These are phyloP conservation scores for Pseudoatta argentina DNA, from an alignment of 1,140 invertebrate species.

Conservation along the genomic window DNA sequence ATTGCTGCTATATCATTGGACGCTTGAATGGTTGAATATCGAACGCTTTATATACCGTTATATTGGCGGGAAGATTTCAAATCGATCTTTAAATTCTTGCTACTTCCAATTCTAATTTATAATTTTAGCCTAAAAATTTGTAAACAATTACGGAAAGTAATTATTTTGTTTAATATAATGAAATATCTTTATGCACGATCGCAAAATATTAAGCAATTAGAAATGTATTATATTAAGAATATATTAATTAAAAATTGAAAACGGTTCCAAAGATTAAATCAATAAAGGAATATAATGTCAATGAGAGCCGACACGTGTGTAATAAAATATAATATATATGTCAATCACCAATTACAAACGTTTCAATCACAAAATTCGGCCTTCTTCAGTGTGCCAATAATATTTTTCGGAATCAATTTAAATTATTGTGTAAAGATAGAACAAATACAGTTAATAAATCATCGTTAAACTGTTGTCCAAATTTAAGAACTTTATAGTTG, in stretches of 20 bases:
- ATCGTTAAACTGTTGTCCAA: too few species aligned
- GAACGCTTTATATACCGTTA: not conserved
- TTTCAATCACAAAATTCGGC: too few species aligned
- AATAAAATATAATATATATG: too few species aligned
- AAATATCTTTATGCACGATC: not conserved
- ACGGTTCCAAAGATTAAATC: not conserved
- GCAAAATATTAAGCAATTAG: not conserved
- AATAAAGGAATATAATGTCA: too few species aligned
- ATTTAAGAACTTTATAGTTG: too few species aligned
- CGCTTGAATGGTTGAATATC: not conserved
- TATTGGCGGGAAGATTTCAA: constrained; percentile 43
- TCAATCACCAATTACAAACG: too few species aligned
- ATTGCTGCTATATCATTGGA: constrained; percentile 8
- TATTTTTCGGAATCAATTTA: too few species aligned
- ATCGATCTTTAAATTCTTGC: not conserved
- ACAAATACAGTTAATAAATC: too few species aligned
- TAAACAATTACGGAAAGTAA: not conserved
- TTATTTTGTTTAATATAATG: not conserved
- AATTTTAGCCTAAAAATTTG: not conserved
- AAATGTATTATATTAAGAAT: not conserved
- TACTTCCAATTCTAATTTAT: not conserved
- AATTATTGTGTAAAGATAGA: too few species aligned
- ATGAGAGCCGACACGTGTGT: too few species aligned
- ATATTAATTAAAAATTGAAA: not conserved
- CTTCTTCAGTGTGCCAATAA: too few species aligned